These are phyloP conservation scores for Ruditapes philippinarum DNA, from an alignment of 1,140 invertebrate species.

Conservation along the genomic window DNA sequence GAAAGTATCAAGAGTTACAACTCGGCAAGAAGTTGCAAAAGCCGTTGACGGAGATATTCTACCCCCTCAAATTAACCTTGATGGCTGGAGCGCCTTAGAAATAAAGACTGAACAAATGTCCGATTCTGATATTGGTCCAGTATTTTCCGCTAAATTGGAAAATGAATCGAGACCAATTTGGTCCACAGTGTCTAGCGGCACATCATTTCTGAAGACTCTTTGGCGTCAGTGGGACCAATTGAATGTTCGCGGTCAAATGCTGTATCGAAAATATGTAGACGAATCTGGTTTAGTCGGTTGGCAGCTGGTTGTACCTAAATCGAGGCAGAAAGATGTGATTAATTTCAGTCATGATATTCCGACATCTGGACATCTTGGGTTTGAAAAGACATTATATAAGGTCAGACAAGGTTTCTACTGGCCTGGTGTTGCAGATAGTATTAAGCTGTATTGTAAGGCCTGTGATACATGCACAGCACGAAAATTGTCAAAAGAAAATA, in stretches of 20 bases:
- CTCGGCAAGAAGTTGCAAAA: not conserved
- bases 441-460: not conserved
- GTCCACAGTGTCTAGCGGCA: no score
- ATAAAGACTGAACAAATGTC: no score
- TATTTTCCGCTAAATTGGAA: no score
- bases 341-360: not conserved
- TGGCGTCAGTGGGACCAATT: conserved; percentile 10
- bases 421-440: no score
- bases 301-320: not conserved
- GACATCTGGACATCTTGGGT: no score
- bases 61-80: not conserved
- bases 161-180: no score
- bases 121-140: no score
- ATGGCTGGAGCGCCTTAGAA: not conserved
- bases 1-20: not conserved
- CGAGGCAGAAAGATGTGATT: not conserved
- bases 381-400: no score
- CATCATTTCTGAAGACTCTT: no score
- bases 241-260: not conserved
- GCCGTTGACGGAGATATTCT: not conserved
- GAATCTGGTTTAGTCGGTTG: not conserved
- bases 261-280: conserved; percentile 3
- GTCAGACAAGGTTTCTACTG: no score
- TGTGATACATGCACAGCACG: not conserved
- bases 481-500: not conserved